phyloP scores from a whole-genome alignment of 2,888 invertebrate genomes.

The Chromoteleia sp. region DNA sequence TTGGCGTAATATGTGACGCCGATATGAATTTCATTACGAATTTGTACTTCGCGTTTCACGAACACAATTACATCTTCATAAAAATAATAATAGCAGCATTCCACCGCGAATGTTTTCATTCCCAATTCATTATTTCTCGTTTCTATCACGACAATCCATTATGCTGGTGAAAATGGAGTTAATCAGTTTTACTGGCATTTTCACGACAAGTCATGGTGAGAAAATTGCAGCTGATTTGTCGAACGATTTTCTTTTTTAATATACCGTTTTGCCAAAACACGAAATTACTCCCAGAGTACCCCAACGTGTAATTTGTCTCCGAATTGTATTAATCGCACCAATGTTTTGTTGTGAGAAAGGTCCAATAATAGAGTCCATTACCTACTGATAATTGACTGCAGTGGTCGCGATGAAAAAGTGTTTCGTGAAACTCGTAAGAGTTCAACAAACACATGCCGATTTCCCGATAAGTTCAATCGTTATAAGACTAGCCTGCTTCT shows the following conservation, averaged over 20 bases:
- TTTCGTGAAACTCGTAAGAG: constrained; percentile 68
- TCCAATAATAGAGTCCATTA: constrained; percentile 46
- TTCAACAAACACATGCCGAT: constrained; percentile 65
- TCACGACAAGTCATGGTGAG: neutral
- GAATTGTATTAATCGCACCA: neutral
- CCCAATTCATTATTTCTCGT: constrained; percentile 19
- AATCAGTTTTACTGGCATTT: constrained; percentile 12
- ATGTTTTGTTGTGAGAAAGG: constrained; percentile 22
- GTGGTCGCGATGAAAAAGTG: constrained; percentile 54
- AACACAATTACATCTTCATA: constrained; percentile 23
- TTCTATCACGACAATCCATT: neutral
- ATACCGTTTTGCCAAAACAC: no score
- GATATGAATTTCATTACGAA: constrained; percentile 9
- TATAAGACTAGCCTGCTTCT: constrained; percentile 67
- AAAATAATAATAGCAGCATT: constrained; percentile 4
- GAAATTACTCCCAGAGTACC: no score
- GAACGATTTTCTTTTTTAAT: no score
- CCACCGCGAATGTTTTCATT: constrained; percentile 33
- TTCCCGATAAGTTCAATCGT: constrained; percentile 70
- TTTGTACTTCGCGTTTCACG: constrained; percentile 13
- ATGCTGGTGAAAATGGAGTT: constrained; percentile 7
- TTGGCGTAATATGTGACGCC: constrained; percentile 36
- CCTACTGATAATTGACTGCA: constrained; percentile 55
- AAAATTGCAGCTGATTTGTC: no score
- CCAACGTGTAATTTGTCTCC: constrained; percentile 6